Evolutionary conservation across 2,888 invertebrate genomes (phyloP), one percentile per base, ranked within the genome.

Genomic region (Gastracanthus pulcherrimus): DNA sequence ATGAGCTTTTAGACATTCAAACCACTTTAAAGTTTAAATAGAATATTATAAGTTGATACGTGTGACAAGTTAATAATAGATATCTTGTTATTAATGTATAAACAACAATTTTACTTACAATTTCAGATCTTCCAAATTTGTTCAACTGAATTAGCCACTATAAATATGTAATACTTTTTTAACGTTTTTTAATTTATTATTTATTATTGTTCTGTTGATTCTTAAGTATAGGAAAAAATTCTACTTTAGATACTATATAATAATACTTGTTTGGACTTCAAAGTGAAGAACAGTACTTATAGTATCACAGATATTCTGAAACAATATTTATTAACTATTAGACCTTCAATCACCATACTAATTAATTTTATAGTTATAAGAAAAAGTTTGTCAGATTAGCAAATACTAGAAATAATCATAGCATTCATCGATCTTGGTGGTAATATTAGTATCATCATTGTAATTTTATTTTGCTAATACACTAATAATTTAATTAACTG

Each of bases 401-500:
- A 76, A 80, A 80, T 76, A 76, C 71, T 58, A 69, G 3, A 23
- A 55, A 51, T 79, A 78, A 71, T 82, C 79, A 79, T 67, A 64
- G 70, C 70, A 78, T 26, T 79, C 76, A 82, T 75, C 1, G 67
- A 82, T 82, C 64, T 82, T 76, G 75, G 76, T 82, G 78, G 76
- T 76, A 23, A 45, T n/a, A n/a, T 16, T n/a, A 23, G 31, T 82
- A 29, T 77, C 77, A 82, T 82, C 79, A 76, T 51, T 31, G 23
- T 31, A 62, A 45, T 58, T 26, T 70, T 29, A 1, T 64, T 48
- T 62, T 26, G 0, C 5, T 36, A 64, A 74, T 62, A 26, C 13
- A 34, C 6, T 23, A n/a, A 36, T 26, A 34, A 76, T 60, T 13
- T 34, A 64, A 66, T n/a, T 41, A 36, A 69, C n/a, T 3, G 16